Evolutionary conservation across 1,140 invertebrate genomes (phyloP).

Genomic region (Glossosoma conforme): DNA sequence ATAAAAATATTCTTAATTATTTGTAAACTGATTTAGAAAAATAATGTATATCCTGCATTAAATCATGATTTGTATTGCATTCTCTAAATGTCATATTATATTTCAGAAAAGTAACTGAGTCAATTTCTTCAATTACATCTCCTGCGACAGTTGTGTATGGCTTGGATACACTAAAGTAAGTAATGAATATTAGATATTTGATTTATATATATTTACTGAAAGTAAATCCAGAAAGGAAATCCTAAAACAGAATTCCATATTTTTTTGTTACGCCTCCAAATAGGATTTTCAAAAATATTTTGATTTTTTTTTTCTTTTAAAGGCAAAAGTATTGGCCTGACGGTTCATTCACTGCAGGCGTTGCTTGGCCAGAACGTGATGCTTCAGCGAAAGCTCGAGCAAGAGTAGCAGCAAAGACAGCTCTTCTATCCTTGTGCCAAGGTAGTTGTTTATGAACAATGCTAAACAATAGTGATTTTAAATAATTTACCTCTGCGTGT

Average conservation of each 20-base stretch:
- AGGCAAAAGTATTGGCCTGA: conserved; percentile 79
- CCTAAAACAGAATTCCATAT: no score
- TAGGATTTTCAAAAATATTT: conserved; percentile 11
- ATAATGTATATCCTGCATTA: no score
- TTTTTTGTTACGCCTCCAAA: no score
- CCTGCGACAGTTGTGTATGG: conserved; percentile 87
- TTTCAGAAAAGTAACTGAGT: conserved; percentile 78
- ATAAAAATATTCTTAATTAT: no score
- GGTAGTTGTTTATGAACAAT: conserved; percentile 47
- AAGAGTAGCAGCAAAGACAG: conserved; percentile 78
- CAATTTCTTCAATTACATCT: conserved; percentile 84
- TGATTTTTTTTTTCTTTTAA: conserved; percentile 29
- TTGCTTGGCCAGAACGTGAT: conserved; percentile 55
- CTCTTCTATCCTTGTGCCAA: conserved; percentile 71
- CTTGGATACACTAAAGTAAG: conserved; percentile 79
- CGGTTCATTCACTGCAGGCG: conserved; percentile 59
- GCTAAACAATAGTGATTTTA: not conserved
- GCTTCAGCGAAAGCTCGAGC: conserved; percentile 72
- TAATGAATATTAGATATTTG: no score
- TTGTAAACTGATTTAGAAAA: no score
- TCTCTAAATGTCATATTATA: conserved; percentile 6
- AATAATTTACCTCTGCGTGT: not conserved
- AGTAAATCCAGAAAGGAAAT: no score
- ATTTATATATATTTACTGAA: no score
- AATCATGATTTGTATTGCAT: no score